Percentiles rank a stretch among this genome's conserved stretches.
Evolutionary conservation across 2,888 invertebrate genomes (phyloP).

Genomic region (Drosophila anceps): DNA sequence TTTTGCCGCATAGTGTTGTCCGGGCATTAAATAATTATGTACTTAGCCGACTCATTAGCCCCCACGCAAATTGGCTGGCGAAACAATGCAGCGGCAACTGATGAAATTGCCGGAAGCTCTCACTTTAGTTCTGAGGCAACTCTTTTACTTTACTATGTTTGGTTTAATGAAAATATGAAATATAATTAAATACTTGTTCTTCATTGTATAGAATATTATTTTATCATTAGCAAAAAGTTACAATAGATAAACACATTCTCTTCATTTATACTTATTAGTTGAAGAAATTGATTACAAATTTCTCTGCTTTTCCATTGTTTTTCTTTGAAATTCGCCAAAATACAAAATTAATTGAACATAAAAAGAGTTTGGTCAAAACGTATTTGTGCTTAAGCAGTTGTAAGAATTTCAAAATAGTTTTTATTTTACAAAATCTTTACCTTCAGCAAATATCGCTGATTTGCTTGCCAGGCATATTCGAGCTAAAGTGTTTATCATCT

Average conservation of each 20-base stretch:
- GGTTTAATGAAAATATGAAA: not conserved
- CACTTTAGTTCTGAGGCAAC: not conserved
- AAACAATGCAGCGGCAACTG: slow-evolving; percentile 24
- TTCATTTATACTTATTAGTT: not conserved
- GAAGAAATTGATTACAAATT: not conserved
- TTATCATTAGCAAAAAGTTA: not conserved
- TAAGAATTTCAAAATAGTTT: too few relatives aligned
- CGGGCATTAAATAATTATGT: slow-evolving; percentile 68
- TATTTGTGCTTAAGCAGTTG: too few relatives aligned
- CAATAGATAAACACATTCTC: not conserved
- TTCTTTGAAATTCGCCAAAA: not conserved
- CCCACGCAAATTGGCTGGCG: slow-evolving; percentile 3
- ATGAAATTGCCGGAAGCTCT: not conserved
- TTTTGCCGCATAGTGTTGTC: slow-evolving; percentile 41
- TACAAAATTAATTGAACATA: not conserved
- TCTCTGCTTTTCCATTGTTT: not conserved
- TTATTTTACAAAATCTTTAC: too few relatives aligned
- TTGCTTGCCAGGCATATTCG: not conserved
- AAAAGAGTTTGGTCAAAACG: not conserved
- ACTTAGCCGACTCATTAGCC: slow-evolving; percentile 58
- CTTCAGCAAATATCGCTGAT: too few relatives aligned
- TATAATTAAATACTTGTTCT: not conserved
- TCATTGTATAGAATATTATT: not conserved
- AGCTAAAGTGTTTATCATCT: not conserved
- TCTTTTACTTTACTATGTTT: not conserved